Conservation (phyloP, 2,797 vertebrate genomes). For the Gymnopithys bicolor region DNA sequence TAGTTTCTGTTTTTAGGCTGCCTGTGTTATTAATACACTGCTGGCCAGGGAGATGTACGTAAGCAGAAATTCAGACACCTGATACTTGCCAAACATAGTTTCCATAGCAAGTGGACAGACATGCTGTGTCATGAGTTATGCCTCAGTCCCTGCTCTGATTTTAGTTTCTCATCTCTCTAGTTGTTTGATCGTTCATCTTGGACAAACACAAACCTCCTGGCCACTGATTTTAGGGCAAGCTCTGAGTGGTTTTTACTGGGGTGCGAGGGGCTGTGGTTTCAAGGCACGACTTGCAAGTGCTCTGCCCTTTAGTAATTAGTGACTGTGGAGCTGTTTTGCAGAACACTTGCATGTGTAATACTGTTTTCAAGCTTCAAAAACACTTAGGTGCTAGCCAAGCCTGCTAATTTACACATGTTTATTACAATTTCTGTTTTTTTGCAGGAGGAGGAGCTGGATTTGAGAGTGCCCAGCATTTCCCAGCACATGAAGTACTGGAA, state of each 20-base stretch:
- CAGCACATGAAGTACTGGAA: not conserved
- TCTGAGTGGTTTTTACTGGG: not conserved
- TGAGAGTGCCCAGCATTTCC: not conserved
- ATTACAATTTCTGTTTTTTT: not conserved
- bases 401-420: not conserved
- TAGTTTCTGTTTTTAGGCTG: constrained; percentile 70
- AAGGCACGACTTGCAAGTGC: not conserved
- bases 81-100: constrained; percentile 73
- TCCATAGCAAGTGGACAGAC: constrained; percentile 55
- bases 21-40: constrained; percentile 61
- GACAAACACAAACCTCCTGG: not conserved
- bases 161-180: not conserved
- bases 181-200: not conserved
- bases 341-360: not conserved
- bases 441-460: not conserved
- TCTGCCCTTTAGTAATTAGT: not conserved
- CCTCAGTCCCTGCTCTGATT: not conserved
- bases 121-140: constrained; percentile 66
- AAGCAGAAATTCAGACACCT: constrained; percentile 63
- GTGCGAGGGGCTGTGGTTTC: not conserved
- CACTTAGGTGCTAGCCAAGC: not conserved
- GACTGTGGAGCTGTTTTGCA: not conserved
- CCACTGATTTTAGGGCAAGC: not conserved
- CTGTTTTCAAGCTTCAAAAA: not conserved
- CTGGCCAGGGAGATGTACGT: constrained; percentile 34